Evolutionary conservation across 2,888 invertebrate species (phyloP).

Genomic region (Tanytarsus gracilentus): DNA sequence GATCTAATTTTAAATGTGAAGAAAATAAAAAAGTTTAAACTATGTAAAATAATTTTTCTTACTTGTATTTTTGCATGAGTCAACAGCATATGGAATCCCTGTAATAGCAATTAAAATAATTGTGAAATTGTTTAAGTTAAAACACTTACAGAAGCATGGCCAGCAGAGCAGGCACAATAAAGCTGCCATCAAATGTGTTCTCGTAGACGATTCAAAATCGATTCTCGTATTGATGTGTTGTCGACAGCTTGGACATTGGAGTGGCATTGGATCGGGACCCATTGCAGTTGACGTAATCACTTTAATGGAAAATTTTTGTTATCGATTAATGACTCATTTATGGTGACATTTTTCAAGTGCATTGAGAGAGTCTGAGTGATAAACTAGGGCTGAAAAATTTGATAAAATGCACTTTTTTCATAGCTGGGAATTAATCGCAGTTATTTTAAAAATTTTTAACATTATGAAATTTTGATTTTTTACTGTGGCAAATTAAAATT

Average conservation of each 20-base stretch:
- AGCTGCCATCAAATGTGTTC: constrained; percentile 41
- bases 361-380: no score
- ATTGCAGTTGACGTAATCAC: constrained; percentile 30
- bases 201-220: constrained; percentile 37
- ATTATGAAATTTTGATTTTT: no score
- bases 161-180: constrained; percentile 34
- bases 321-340: no score
- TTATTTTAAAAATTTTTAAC: no score
- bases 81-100: constrained; percentile 1
- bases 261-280: constrained; percentile 36
- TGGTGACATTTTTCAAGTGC: no score
- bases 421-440: no score
- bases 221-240: constrained; percentile 36
- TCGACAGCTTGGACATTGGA: constrained; percentile 40
- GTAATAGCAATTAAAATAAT: neutral
- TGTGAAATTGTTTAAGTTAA: neutral
- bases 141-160: constrained; percentile 36
- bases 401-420: no score
- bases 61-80: constrained; percentile 16
- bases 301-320: no score
- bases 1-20: neutral
- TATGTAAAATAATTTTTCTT: neutral
- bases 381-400: no score
- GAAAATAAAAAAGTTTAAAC: neutral
- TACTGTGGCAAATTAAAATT: no score